Evolutionary conservation across 1,140 invertebrate species (phyloP).

Genomic region (Drosophila nikananu): DNA sequence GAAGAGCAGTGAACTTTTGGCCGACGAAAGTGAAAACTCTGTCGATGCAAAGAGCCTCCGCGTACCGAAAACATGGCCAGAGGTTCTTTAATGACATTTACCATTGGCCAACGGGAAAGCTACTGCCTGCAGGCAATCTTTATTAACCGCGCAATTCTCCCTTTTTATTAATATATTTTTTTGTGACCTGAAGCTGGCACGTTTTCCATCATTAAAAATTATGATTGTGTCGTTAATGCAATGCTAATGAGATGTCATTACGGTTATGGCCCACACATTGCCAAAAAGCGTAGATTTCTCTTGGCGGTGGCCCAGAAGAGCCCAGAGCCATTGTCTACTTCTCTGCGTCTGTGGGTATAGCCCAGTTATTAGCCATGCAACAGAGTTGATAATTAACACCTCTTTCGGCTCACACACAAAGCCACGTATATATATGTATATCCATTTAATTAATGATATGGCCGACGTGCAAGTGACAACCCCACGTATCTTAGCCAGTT

Average conservation of each 20-base stretch:
- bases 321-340: conserved; percentile 31
- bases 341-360: conserved; percentile 52
- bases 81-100: conserved; percentile 44
- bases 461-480: conserved; percentile 57
- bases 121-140: conserved; percentile 12
- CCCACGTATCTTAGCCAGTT: conserved; percentile 49
- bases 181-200: conserved; percentile 58
- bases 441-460: conserved; percentile 63
- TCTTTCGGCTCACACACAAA: conserved; percentile 36
- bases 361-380: conserved; percentile 74
- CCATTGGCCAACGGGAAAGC: conserved; percentile 44
- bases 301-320: conserved; percentile 17
- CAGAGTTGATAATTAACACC: conserved; percentile 68
- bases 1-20: conserved; percentile 71
- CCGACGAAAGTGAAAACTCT: conserved; percentile 68
- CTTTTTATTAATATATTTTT: conserved; percentile 23
- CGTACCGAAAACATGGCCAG: neutral
- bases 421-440: conserved; percentile 1
- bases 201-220: conserved; percentile 78
- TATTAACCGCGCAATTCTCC: conserved; percentile 13
- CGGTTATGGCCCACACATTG: conserved; percentile 71
- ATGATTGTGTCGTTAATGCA: conserved; percentile 71
- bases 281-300: conserved; percentile 64
- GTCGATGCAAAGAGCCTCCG: conserved; percentile 22
- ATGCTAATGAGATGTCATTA: conserved; percentile 67